Base-by-base conservation (phyloP, 2,888 invertebrate genomes). In the Stenichneumon culpator region DNA sequence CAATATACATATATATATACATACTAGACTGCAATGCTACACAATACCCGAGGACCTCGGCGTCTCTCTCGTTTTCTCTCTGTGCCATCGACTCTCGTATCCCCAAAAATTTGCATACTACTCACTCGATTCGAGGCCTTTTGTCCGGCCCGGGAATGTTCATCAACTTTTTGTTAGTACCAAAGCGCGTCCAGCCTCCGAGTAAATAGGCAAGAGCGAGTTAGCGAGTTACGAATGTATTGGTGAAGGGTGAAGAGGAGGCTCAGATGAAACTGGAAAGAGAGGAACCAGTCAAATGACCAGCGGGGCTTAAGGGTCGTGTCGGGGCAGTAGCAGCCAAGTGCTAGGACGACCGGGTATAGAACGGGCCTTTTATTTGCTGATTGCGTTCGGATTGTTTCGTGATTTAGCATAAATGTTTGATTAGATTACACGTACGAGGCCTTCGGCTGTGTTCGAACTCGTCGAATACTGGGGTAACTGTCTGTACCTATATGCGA, bases 401-500 rank as follows among this genome's bases (percentile, higher is more conserved):
- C 94, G 93, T 94, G 94, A 94, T 94, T 94, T 94, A 94, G 94
- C 94, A 94, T 94, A 94, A 94, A 94, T 94, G 94, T 94, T 94
- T 94, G 93, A 94, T 94, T 94, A 93, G 94, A 94, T 94, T 93
- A 86, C 86, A 75, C 79, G 47, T 69, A 82, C 86, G 67, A 47
- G 72, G 67, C 79, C 77, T 65, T 63, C 70, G 82, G 77, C 67
- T 65, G 82, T 77, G n/a, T 70, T 60, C 47, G 72, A 77, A 85
- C 77, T 52, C 47, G 54, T 80, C 75, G 28, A 63, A 63, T 63
- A 63, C 32, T 14, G 63, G 63, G n/a, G 16, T 28, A 63, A 63
- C 63, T 7, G 63, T 63, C 63, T 63, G 28, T 7, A 16, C 7
- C 63, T 63, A 72, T 81, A 73, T 78, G 67, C 28, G 80, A 82